A percentile compares a stretch with the other conserved stretches of the same genome.
These are phyloP conservation scores for Geodia barretti DNA, from an alignment of 37 sponge, comb jelly and placozoan species.

Conservation along the genomic window DNA sequence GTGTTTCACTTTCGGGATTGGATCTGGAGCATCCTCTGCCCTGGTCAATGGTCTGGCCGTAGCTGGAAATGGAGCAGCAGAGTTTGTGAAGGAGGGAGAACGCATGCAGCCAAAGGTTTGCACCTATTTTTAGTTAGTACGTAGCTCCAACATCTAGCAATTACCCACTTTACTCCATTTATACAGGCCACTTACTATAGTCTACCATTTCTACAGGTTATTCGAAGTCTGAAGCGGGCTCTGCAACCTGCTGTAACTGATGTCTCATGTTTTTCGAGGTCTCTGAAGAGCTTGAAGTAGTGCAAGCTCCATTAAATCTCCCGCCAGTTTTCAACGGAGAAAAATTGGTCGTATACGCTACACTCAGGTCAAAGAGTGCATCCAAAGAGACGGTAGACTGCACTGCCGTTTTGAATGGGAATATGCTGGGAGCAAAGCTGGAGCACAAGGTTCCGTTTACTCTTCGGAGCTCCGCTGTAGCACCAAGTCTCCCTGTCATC, in stretches of 20 bases:
- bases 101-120: constrained; percentile 73
- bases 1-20: constrained; percentile 75
- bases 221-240: constrained; percentile 35
- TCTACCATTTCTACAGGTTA: constrained; percentile 27
- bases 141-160: background rate
- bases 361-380: constrained; percentile 11
- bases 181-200: constrained; percentile 21
- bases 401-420: constrained; percentile 21
- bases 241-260: constrained; percentile 36
- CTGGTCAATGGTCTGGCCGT: constrained; percentile 70
- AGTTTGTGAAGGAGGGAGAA: constrained; percentile 61
- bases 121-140: background rate
- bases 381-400: background rate
- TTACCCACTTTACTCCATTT: background rate
- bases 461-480: background rate
- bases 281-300: constrained; percentile 3
- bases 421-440: constrained; percentile 18
- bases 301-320: constrained; percentile 25
- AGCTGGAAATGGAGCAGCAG: constrained; percentile 70
- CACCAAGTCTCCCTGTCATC: constrained; percentile 13
- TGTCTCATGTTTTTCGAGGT: constrained; percentile 17
- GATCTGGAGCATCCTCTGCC: constrained; percentile 66
- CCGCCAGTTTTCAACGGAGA: constrained; percentile 63
- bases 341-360: constrained; percentile 48
- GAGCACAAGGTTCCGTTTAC: constrained; percentile 27